These are phyloP conservation scores for Drosophila tanythrix DNA, from an alignment of 2,888 invertebrate species.

Conservation along the genomic window DNA sequence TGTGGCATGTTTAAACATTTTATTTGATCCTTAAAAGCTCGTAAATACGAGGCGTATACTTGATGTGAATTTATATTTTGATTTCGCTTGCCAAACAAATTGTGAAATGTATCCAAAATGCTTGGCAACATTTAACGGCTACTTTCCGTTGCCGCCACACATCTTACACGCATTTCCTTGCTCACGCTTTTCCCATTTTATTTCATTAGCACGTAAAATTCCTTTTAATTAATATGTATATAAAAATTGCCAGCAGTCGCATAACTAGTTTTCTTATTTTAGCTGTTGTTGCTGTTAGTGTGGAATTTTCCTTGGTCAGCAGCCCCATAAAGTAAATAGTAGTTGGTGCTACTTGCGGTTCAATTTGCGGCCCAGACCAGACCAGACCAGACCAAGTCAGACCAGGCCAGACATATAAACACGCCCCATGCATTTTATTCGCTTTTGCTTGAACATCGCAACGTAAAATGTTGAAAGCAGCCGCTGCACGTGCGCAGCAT, in stretches of 20 bases:
- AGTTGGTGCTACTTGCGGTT: conserved; percentile 58
- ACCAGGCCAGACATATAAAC: conserved; percentile 39
- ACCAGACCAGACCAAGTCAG: conserved; percentile 33
- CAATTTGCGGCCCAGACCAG: conserved; percentile 62
- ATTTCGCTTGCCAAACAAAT: conserved; percentile 20
- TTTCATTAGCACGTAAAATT: conserved; percentile 77
- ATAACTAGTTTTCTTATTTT: conserved; percentile 1
- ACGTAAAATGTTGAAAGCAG: conserved; percentile 75
- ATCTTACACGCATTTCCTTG: conserved; percentile 5
- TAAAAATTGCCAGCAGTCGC: conserved; percentile 62
- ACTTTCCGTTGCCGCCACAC: conserved; percentile 12
- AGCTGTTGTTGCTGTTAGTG: conserved; percentile 11
- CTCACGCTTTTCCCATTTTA: conserved; percentile 58
- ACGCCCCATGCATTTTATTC: conserved; percentile 65
- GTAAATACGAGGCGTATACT: conserved; percentile 32
- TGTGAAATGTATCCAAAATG: conserved; percentile 29
- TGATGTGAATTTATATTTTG: conserved; percentile 19
- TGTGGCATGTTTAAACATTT: neutral
- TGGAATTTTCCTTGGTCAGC: conserved; percentile 34
- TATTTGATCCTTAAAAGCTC: conserved; percentile 10
- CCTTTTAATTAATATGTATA: conserved; percentile 71
- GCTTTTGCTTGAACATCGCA: conserved; percentile 60
- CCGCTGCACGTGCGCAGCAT: conserved; percentile 78
- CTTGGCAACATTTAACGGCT: conserved; percentile 18
- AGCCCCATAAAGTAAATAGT: conserved; percentile 44